These are phyloP conservation scores for Echeneis naucrates DNA, from an alignment of 2,797 vertebrate species.

Conservation along the genomic window DNA sequence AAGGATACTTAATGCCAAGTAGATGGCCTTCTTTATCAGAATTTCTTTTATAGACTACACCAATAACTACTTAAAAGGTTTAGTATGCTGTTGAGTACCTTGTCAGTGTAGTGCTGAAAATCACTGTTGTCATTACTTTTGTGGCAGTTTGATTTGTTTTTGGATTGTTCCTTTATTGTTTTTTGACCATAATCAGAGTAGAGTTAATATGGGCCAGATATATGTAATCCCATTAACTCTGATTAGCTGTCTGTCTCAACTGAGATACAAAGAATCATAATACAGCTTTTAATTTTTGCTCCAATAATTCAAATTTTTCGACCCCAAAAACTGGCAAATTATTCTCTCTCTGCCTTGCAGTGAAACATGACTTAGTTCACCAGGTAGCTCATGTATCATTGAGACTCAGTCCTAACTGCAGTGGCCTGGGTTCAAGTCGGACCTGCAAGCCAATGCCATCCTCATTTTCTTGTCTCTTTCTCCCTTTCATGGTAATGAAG, in stretches of 20 bases:
- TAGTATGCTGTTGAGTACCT: slow-evolving; percentile 4
- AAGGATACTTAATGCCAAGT: neutral
- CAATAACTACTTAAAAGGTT: slow-evolving; percentile 11
- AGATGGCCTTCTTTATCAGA: neutral
- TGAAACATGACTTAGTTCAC: no score
- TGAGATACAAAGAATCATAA: no score
- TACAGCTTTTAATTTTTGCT: no score
- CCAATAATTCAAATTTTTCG: no score
- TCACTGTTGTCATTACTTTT: neutral
- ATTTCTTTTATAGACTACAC: neutral
- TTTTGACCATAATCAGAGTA: neutral
- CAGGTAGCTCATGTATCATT: no score
- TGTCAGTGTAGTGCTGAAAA: neutral
- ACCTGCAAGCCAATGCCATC: no score
- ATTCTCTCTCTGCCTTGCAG: no score
- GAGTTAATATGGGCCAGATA: neutral
- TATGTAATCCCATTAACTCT: neutral
- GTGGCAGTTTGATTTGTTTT: neutral
- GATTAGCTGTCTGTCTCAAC: neutral
- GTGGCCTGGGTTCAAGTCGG: no score
- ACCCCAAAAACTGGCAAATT: neutral
- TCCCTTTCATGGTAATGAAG: no score
- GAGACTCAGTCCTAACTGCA: no score
- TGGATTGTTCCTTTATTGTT: neutral
- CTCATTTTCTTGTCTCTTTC: no score